Base-by-base conservation (phyloP, 2,797 vertebrate species). In the Acanthis flammea region DNA sequence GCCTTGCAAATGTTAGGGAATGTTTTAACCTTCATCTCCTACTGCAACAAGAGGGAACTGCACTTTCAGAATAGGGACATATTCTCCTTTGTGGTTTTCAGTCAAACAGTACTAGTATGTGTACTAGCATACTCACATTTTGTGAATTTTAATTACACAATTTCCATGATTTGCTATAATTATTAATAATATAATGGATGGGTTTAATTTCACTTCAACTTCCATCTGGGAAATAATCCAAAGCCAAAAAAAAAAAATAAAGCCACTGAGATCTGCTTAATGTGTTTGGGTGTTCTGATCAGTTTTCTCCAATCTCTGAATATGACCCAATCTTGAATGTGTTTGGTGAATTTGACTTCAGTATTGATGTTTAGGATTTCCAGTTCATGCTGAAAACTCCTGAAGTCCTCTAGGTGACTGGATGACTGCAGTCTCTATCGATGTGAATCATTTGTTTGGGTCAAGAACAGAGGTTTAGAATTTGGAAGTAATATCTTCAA, bases 401-500 rank as follows among this genome's bases (percentile, higher is more conserved):
- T 57, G 28, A 61, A 63, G 23, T 85, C 25, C 19, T 67, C 60
- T 28, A 67, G 44, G 75, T 79, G 51, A 66, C 41, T 60, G 35
- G 13, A 4, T 71, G 37, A n/a, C 54, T 76, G 23, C 19, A 70
- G 51, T 70, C 19, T 55, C 31, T 77, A 25, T 66, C 9, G 35
- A 79, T 85, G 71, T 80, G 35, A 82, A 67, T 80, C 6, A 47
- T 78, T 91, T 82, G 21, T 74, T 89, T 87, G 41, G 75, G 75
- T 91, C 84, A 62, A 57, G 63, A 92, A 47, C 33, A 53, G 63
- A 95, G 37, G 5, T 23, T 87, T 73, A 66, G 83, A 79, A 91
- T 95, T 93, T 91, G 45, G 90, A 89, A 76, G 75, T 62, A 87
- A 71, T 94, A 86, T 70, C 78, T 93, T 53, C 76, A 92, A 58